Conservation (phyloP, 2,797 vertebrate genomes). For the Acanthurus leucopareius region DNA sequence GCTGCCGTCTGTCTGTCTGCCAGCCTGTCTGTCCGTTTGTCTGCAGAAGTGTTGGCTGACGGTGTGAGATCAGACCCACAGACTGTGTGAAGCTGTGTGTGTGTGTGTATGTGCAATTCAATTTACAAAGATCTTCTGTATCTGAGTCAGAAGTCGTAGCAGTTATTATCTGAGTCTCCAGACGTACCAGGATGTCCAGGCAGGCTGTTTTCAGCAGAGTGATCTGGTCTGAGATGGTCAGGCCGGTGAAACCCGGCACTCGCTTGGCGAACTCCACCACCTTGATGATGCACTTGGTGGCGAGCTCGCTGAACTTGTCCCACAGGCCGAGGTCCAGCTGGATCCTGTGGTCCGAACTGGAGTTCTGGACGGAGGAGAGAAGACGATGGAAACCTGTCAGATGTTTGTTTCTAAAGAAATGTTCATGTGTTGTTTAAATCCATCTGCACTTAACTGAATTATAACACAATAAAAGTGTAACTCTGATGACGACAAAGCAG, state of each 20-base stretch:
- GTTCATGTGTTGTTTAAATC: neutral
- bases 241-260: constrained; percentile 93
- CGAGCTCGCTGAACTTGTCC: constrained; percentile 98
- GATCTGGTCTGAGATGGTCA: constrained; percentile 97
- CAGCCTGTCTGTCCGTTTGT: constrained; percentile 13
- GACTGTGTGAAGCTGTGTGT: neutral
- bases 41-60: neutral
- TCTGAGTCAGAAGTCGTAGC: too few relatives aligned
- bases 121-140: too few relatives aligned
- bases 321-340: constrained; percentile 95
- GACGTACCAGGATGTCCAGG: constrained; percentile 93
- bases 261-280: constrained; percentile 97
- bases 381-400: neutral
- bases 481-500: neutral
- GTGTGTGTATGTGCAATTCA: neutral
- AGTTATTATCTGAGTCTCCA: too few relatives aligned
- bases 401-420: neutral
- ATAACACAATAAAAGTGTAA: neutral
- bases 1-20: neutral
- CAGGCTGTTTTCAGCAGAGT: constrained; percentile 96
- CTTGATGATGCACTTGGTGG: constrained; percentile 98
- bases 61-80: neutral
- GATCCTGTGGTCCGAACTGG: constrained; percentile 94
- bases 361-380: constrained; percentile 85
- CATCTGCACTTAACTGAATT: neutral